phyloP scores from a whole-genome alignment of 2,113 vertebrate genomes.

The Mastomys coucha region DNA sequence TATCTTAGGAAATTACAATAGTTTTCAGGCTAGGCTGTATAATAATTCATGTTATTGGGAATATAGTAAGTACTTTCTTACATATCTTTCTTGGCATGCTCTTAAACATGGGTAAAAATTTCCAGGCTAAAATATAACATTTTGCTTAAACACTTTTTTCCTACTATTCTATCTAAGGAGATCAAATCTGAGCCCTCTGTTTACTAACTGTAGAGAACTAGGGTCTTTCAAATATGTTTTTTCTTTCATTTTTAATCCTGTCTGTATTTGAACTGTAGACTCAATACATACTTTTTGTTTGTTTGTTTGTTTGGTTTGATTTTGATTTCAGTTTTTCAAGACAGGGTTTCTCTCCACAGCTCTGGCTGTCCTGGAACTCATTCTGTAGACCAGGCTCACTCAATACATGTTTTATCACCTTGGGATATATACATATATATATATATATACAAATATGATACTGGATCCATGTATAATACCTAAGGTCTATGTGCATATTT shows the following conservation, averaged over 20 bases:
- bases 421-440: background rate
- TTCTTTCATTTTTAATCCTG: background rate
- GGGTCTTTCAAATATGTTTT: background rate
- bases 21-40: conserved; percentile 22
- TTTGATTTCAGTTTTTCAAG: background rate
- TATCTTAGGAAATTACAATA: conserved; percentile 56
- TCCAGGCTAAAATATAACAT: conserved; percentile 16
- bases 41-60: conserved; percentile 49
- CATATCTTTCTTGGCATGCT: background rate
- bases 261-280: background rate
- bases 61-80: background rate
- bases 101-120: conserved; percentile 32
- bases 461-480: background rate
- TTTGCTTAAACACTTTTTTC: background rate
- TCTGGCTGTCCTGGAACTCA: background rate
- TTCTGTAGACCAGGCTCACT: background rate
- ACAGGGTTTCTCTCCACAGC: background rate
- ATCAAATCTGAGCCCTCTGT: conserved; percentile 6
- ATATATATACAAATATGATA: background rate
- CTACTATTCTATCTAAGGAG: conserved; percentile 46
- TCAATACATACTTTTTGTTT: background rate
- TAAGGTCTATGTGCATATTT: background rate
- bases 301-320: background rate
- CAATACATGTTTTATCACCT: background rate
- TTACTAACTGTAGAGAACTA: conserved; percentile 10